These are phyloP conservation scores for Amblyteles armatorius DNA, from an alignment of 2,888 invertebrate species.

Conservation along the genomic window DNA sequence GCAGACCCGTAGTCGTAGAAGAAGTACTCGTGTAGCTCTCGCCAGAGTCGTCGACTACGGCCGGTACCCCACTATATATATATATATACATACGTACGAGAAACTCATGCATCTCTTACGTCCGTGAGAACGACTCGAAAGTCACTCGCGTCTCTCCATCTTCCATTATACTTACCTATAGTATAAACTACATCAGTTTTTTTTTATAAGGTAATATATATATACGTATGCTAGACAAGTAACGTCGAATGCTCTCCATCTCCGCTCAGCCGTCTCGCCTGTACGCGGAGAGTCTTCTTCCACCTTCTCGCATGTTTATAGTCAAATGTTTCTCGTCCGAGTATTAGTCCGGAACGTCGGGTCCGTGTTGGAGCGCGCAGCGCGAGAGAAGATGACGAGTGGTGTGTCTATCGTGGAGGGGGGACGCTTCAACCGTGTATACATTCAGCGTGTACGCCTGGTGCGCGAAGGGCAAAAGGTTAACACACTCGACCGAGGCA, in stretches of 20 bases:
- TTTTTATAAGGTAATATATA: not conserved
- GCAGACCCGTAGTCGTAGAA: not conserved
- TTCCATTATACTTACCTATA: constrained; percentile 4
- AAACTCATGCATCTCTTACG: constrained; percentile 22
- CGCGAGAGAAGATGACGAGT: constrained; percentile 19
- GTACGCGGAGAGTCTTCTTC: not conserved
- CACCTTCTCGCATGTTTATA: constrained; percentile 21
- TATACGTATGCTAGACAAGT: not conserved
- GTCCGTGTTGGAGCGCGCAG: not conserved
- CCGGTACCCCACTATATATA: not conserved
- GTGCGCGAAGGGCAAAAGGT: constrained; percentile 37
- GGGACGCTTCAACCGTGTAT: not conserved
- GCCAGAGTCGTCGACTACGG: not conserved
- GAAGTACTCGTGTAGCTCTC: constrained; percentile 28
- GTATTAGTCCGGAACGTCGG: constrained; percentile 6
- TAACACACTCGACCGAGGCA: constrained; percentile 47
- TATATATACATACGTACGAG: not conserved
- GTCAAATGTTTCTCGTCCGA: constrained; percentile 12
- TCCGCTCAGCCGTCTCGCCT: not conserved
- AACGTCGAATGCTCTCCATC: constrained; percentile 1
- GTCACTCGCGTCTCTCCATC: constrained; percentile 27
- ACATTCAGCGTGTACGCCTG: not conserved
- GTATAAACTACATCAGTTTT: constrained; percentile 20
- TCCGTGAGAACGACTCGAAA: constrained; percentile 50
- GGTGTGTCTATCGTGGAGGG: not conserved